A percentile compares a stretch with the other conserved stretches of the same genome.
These are phyloP conservation scores for Setophaga petechia DNA, from an alignment of 2,113 vertebrate genomes.

Conservation along the genomic window DNA sequence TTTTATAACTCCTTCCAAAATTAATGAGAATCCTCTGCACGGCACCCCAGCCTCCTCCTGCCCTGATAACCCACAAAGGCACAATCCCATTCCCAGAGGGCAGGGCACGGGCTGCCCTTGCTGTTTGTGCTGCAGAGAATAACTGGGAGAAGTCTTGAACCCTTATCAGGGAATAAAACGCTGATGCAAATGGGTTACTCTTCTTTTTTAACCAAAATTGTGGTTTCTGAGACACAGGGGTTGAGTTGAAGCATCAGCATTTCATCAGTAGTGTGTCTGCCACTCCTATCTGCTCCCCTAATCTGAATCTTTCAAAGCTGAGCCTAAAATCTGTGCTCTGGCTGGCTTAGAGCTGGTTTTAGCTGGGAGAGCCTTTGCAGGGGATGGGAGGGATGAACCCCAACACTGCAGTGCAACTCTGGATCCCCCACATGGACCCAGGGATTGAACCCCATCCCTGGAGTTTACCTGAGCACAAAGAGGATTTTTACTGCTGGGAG, in stretches of 20 bases:
- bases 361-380: background rate
- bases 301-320: background rate
- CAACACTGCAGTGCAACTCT: background rate
- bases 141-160: background rate
- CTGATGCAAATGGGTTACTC: background rate
- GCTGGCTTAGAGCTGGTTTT: background rate
- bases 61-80: background rate
- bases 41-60: background rate
- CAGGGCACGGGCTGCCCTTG: background rate
- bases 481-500: background rate
- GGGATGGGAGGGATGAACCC: background rate
- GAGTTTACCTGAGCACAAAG: background rate
- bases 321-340: background rate
- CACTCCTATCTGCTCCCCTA: background rate
- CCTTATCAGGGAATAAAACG: background rate
- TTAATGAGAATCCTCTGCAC: slow-evolving; percentile 24
- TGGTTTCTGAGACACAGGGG: background rate
- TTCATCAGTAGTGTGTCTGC: background rate
- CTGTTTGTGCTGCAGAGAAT: background rate
- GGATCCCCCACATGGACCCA: background rate
- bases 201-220: background rate
- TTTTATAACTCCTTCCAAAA: slow-evolving; percentile 60
- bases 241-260: background rate
- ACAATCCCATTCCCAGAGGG: background rate
- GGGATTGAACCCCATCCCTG: background rate